Base-by-base conservation (phyloP, 2,888 invertebrate species). In the Erebia ligea region DNA sequence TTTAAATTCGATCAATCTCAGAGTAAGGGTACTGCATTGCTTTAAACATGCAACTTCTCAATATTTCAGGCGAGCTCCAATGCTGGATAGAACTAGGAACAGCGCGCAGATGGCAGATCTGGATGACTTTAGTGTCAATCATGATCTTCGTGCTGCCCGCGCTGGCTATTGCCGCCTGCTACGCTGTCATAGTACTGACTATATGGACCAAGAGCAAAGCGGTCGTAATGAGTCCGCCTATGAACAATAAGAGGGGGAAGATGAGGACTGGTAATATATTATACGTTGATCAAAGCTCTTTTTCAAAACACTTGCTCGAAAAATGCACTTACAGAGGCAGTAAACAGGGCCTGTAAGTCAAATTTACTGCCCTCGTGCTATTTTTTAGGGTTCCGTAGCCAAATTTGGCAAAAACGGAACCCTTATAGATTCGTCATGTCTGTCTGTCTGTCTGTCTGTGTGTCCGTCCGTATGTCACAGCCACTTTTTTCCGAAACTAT, bases 71-170 rank as follows among this genome's bases (percentile, higher is more conserved):
- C 2, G 94, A 95, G 83, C 92, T 95, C 1, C 98, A 98, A 86
- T 98, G 98, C 86, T 98, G 98, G 98, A 98, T 98, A 80, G 97
- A 98, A 58, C 89, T 98, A 70, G 95, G 95, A 0, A 94, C 95
- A 0, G 95, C 95, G 0, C 94, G 95, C 84, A 94, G 96, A 68
- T 98, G 98, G 98, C 96, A 97, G 88, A 94, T 98, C 69, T 98
- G 98, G 94, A 96, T 98, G 96, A 96, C 96, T 0, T 84, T 97
- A 34, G 96, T 98, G 6, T 96, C 98, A 1, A 90, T 96, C 50
- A 95, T 96, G 74, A 95, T 98, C 52, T 98, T 98, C 88, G 95
- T 97, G 67, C 91, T 98, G 40, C 98, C 98, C 0, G 97, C 98
- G 0, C 82, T 98, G 68, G 96, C 98, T 77, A 98, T 98, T 74